phyloP scores from a whole-genome alignment of 2,113 vertebrate genomes.

The Salvator merianae region DNA sequence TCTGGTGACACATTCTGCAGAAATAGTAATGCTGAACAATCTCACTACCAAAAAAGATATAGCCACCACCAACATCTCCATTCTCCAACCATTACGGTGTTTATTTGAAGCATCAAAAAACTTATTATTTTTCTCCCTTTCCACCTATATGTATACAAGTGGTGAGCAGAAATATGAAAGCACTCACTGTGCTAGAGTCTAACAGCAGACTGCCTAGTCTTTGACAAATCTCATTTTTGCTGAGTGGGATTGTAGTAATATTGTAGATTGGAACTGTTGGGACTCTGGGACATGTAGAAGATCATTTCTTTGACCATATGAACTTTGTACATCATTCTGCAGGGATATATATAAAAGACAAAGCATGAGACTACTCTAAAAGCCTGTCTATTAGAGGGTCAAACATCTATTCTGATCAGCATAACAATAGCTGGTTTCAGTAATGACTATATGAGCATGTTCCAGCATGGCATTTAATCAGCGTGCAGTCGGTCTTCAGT shows the following conservation, averaged over 20 bases:
- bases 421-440: too few relatives aligned
- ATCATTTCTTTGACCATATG: too few relatives aligned
- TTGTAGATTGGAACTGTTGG: too few relatives aligned
- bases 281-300: too few relatives aligned
- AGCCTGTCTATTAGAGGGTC: too few relatives aligned
- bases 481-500: too few relatives aligned
- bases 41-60: background rate
- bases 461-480: too few relatives aligned
- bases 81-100: background rate
- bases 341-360: background rate
- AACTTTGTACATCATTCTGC: too few relatives aligned
- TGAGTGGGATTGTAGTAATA: background rate
- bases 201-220: background rate
- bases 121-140: background rate
- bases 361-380: background rate
- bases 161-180: background rate
- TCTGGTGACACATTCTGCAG: constrained; percentile 8
- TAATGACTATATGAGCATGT: too few relatives aligned
- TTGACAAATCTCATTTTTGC: background rate
- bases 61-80: background rate
- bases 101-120: background rate
- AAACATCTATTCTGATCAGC: too few relatives aligned
- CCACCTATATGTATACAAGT: background rate
- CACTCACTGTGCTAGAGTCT: too few relatives aligned
- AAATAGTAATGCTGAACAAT: background rate